phyloP scores from a whole-genome alignment of 2,888 invertebrate genomes.

The Steinernema scapterisci region DNA sequence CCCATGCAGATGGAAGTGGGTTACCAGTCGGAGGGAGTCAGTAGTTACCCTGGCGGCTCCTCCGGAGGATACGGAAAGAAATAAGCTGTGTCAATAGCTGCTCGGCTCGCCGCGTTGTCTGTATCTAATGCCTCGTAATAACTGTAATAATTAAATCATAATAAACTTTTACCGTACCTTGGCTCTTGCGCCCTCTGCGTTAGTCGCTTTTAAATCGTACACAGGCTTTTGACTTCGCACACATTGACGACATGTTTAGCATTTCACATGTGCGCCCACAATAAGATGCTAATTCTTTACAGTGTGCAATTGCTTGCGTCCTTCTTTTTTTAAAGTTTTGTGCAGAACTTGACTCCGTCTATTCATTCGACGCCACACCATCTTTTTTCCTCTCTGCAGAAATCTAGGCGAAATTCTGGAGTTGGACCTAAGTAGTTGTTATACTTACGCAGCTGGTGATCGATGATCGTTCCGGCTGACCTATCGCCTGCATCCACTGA shows the following conservation, averaged over 20 bases:
- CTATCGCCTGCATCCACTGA: conserved; percentile 46
- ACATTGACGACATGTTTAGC: too few relatives aligned
- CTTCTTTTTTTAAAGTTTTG: too few relatives aligned
- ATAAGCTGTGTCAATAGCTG: neutral
- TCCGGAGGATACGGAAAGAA: conserved; percentile 41
- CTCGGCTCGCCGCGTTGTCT: neutral
- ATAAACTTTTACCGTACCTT: neutral
- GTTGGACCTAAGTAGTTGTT: too few relatives aligned
- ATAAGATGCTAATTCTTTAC: too few relatives aligned
- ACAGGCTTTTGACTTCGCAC: too few relatives aligned
- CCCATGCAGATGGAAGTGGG: conserved; percentile 48
- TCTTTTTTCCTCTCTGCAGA: too few relatives aligned
- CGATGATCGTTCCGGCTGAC: conserved; percentile 46
- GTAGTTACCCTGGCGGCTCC: conserved; percentile 17
- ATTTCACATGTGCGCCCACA: too few relatives aligned
- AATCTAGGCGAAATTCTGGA: too few relatives aligned
- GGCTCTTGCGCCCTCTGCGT: neutral
- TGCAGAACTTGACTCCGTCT: too few relatives aligned
- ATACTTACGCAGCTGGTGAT: conserved; percentile 43
- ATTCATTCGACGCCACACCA: too few relatives aligned
- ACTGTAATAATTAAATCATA: conserved; percentile 5
- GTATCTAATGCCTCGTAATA: conserved; percentile 22
- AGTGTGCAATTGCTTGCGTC: too few relatives aligned
- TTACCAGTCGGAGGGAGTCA: conserved; percentile 44
- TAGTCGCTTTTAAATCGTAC: too few relatives aligned